Percentiles rank a stretch among this genome's conserved stretches.
These are phyloP conservation scores for Apostichopus leukothele DNA, from an alignment of 53 echinoderm and acorn worm genomes.

Conservation along the genomic window DNA sequence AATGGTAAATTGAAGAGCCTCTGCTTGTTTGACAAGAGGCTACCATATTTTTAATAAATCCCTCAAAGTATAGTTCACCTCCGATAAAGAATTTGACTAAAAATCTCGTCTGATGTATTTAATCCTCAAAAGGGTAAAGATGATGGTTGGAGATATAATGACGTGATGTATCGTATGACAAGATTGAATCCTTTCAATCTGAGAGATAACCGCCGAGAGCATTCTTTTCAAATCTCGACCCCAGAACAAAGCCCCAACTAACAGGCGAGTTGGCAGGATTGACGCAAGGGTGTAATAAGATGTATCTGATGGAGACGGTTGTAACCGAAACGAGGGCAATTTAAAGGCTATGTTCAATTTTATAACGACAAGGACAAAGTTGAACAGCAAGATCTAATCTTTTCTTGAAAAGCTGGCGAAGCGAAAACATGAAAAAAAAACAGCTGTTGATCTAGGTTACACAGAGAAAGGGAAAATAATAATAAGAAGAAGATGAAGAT, in stretches of 20 bases:
- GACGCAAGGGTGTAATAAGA: slow-evolving; percentile 11
- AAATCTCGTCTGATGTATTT: not conserved
- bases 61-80: not conserved
- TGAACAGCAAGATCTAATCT: too few relatives aligned
- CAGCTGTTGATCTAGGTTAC: not conserved
- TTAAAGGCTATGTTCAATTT: not conserved
- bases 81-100: not conserved
- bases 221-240: not conserved
- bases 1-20: not conserved
- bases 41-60: not conserved
- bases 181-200: not conserved
- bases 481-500: too few relatives aligned
- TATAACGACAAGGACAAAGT: not conserved
- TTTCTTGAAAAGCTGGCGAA: too few relatives aligned
- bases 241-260: not conserved
- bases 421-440: not conserved
- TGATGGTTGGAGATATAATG: not conserved
- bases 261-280: not conserved
- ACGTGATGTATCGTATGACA: not conserved
- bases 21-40: not conserved
- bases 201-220: not conserved
- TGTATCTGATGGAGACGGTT: not conserved
- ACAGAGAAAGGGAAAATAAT: not conserved
- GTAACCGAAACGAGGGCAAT: not conserved
- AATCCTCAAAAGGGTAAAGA: not conserved